Evolutionary conservation across 2,797 vertebrate genomes (phyloP).

Genomic region (Benthosema pterotum): DNA sequence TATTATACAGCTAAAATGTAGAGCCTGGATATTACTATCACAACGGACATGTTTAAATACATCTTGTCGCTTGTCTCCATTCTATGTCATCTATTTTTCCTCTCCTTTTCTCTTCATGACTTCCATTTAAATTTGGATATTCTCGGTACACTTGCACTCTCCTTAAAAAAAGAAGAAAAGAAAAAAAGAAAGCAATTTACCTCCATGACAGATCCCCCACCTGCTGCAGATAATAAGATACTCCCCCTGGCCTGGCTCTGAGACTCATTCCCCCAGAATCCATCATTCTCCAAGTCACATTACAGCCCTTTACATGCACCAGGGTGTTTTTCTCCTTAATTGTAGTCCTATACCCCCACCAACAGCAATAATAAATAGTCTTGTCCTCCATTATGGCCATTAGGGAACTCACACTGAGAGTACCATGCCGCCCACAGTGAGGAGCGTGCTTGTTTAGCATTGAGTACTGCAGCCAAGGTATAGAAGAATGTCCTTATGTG

Average conservation of each 20-base stretch:
- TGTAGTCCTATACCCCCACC: constrained; percentile 74
- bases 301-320: constrained; percentile 79
- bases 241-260: constrained; percentile 71
- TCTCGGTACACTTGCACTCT: not conserved
- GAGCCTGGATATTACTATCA: not conserved
- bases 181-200: constrained; percentile 74
- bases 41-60: no score
- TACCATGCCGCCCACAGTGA: constrained; percentile 70
- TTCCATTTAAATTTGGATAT: no score
- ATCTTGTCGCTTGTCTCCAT: no score
- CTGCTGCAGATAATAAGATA: constrained; percentile 80
- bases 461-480: constrained; percentile 49
- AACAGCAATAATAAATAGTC: constrained; percentile 78
- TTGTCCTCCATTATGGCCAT: constrained; percentile 79
- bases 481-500: constrained; percentile 52
- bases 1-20: not conserved
- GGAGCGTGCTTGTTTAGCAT: constrained; percentile 60
- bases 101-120: constrained; percentile 1
- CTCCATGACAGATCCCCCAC: constrained; percentile 76
- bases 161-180: constrained; percentile 1
- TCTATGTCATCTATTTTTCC: constrained; percentile 10
- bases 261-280: constrained; percentile 76
- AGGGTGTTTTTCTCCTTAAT: constrained; percentile 82
- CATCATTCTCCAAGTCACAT: constrained; percentile 78
- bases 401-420: constrained; percentile 74